phyloP scores from a whole-genome alignment of 1,140 invertebrate genomes.

The Ptiloglossa arizonensis region DNA sequence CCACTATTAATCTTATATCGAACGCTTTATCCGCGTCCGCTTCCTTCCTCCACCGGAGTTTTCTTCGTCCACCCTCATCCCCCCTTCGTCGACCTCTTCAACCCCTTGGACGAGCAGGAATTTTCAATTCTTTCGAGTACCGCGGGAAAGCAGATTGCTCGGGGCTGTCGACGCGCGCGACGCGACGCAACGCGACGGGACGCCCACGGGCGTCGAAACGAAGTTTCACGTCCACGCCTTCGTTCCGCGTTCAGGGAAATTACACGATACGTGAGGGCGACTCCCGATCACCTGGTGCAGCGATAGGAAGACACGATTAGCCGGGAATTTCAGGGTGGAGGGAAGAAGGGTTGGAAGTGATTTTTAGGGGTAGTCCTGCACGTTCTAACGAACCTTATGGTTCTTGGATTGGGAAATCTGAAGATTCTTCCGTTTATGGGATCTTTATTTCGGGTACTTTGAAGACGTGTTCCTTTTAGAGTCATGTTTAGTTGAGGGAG shows the following conservation, averaged over 20 bases:
- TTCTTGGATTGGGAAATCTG: too few relatives aligned
- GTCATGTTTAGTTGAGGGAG: too few relatives aligned
- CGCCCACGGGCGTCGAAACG: background rate
- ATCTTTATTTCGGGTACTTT: too few relatives aligned
- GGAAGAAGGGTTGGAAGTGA: too few relatives aligned
- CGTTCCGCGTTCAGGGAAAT: conserved; percentile 10
- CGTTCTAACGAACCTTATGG: too few relatives aligned
- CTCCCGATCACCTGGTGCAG: background rate
- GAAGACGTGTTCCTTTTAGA: too few relatives aligned
- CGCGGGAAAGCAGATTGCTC: conserved; percentile 69
- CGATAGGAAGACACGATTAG: background rate
- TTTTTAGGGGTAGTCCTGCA: too few relatives aligned
- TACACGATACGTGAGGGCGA: conserved; percentile 14
- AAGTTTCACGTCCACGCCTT: conserved; percentile 25
- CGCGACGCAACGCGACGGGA: too few relatives aligned
- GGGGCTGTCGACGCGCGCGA: conserved; percentile 2
- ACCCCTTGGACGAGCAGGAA: conserved; percentile 77
- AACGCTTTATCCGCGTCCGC: conserved; percentile 78
- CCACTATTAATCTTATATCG: conserved; percentile 83
- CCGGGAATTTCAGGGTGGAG: background rate
- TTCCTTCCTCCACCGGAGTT: conserved; percentile 46
- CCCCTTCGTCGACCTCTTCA: conserved; percentile 60
- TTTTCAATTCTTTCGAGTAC: conserved; percentile 80
- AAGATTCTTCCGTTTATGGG: too few relatives aligned
- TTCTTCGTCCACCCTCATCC: conserved; percentile 9